Base-by-base conservation (phyloP, 2,888 invertebrate species). In the Phortica okadai region DNA sequence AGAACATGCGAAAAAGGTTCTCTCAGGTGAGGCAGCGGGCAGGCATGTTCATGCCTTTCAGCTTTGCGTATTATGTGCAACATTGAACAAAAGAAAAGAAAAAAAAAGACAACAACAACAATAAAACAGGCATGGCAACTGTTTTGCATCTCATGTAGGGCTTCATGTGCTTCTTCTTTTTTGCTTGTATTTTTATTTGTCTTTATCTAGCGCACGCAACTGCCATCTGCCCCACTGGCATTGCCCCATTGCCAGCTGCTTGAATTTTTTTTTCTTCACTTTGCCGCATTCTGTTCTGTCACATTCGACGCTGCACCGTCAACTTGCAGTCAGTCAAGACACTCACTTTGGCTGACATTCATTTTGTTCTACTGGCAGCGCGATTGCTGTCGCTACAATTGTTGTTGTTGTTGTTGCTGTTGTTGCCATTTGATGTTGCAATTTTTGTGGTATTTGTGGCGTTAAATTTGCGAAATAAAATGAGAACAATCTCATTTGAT, bases 381-480 rank as follows among this genome's bases (percentile, higher is more conserved):
- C 11, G 6, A 33, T 33, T 10, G 70, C 54, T 1, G 11, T 10
- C 56, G 14, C 14, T 25, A 4, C 8, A 14, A 44, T 21, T 44
- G 42, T 10, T 41, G 67, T 21, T 44, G 42, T 44, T 45, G 50
- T 44, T 7, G 4, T 45, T 42, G 44, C 4, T 25, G 2, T 33
- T 69, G 14, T 33, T 33, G 56, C 56, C 64, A 45, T 77, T 72
- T 75, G 73, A 79, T 85, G 82, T 86, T 84, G 85, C 85, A 87
- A 85, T 83, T 80, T 85, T 86, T 87, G 83, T 87, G 88, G 88
- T 87, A 86, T 86, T 85, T 87, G 88, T 85, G 87, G 85, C 85
- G 85, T 82, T 80, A 84, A 85, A 83, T 83, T 83, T 83, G 82
- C 83, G 82, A 87, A 87, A 84, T 83, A 80, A 85, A 84, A 85